phyloP scores from a whole-genome alignment of 2,113 vertebrate species.

The Phyllostomus discolor region DNA sequence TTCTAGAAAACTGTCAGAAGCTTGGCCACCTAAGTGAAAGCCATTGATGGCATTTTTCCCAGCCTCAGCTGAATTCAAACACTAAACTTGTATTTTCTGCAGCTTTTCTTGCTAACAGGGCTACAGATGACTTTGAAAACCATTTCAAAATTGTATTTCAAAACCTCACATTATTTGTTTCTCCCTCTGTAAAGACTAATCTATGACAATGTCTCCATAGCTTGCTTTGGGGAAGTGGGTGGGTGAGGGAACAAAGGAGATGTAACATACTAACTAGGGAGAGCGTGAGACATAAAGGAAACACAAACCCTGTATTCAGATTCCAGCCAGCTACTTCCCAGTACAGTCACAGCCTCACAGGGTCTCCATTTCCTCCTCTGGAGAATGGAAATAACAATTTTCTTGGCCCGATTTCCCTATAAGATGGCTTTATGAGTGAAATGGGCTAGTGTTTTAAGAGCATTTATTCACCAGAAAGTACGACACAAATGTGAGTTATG shows the following conservation, averaged over 20 bases:
- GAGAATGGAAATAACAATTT: background rate
- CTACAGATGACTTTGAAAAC: background rate
- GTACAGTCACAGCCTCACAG: background rate
- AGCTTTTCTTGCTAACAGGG: background rate
- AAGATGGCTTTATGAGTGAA: background rate
- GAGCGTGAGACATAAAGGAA: background rate
- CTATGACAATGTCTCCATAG: background rate
- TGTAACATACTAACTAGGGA: background rate
- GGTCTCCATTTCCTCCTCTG: background rate
- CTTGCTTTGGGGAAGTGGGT: background rate
- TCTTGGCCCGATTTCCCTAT: background rate
- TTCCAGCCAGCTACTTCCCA: background rate
- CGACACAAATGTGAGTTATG: background rate
- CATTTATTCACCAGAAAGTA: background rate
- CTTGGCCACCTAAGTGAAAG: background rate
- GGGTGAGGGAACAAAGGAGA: background rate
- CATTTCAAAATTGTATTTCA: background rate
- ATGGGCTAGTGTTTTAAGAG: background rate
- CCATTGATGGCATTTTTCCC: background rate
- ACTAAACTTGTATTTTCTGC: background rate
- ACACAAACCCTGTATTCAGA: background rate
- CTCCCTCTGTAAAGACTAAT: background rate
- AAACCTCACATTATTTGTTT: background rate
- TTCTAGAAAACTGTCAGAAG: background rate
- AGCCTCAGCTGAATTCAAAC: slow-evolving; percentile 22